Evolutionary conservation across 1,140 invertebrate genomes (phyloP).

Genomic region (Tetramorium parvispinum): DNA sequence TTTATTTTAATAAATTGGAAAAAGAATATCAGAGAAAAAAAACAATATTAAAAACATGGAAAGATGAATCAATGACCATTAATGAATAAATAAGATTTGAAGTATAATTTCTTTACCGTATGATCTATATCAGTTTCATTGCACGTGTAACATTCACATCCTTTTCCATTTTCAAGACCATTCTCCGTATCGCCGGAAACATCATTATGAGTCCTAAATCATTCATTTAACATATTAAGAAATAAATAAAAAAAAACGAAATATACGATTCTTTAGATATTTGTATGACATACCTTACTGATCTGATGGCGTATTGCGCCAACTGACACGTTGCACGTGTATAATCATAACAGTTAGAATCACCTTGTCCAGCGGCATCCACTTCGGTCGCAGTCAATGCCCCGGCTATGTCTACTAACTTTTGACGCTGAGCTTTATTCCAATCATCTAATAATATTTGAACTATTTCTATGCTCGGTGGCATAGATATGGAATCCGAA

Average conservation of each 20-base stretch:
- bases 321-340: constrained; percentile 56
- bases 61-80: neutral
- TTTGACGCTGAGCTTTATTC: constrained; percentile 74
- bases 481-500: constrained; percentile 66
- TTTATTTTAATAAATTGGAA: neutral
- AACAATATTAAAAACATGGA: neutral
- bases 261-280: neutral
- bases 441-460: constrained; percentile 76
- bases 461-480: constrained; percentile 69
- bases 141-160: constrained; percentile 59
- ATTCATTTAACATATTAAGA: neutral
- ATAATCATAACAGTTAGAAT: constrained; percentile 45
- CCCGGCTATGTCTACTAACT: constrained; percentile 71
- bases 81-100: neutral
- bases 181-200: neutral
- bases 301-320: constrained; percentile 59
- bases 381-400: constrained; percentile 65
- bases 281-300: constrained; percentile 53
- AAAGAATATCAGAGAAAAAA: constrained; percentile 4
- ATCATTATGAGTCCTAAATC: constrained; percentile 22
- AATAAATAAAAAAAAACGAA: neutral
- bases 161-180: constrained; percentile 53
- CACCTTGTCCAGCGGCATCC: constrained; percentile 37
- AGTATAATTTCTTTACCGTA: constrained; percentile 49
- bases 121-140: constrained; percentile 15